These are phyloP conservation scores for Ellobius talpinus DNA, from an alignment of 2,113 vertebrate genomes.

Conservation along the genomic window DNA sequence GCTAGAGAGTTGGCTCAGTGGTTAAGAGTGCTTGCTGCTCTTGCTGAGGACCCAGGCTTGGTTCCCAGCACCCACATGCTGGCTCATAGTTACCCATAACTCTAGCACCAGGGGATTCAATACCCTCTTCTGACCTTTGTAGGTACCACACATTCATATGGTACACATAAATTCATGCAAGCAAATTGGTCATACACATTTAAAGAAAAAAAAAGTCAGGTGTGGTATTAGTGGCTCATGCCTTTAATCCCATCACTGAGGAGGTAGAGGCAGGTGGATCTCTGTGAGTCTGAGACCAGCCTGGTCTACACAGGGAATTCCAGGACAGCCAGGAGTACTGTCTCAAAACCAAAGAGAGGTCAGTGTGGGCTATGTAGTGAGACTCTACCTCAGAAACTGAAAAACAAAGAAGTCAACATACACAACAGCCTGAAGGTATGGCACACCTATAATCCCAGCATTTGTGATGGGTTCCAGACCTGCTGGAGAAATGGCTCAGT, in stretches of 20 bases:
- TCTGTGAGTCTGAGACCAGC: background rate
- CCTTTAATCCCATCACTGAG: background rate
- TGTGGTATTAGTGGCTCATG: background rate
- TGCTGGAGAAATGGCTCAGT: background rate
- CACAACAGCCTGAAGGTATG: background rate
- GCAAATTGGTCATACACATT: background rate
- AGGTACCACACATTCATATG: too few relatives aligned
- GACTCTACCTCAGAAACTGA: background rate
- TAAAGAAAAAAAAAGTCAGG: background rate
- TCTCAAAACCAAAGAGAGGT: background rate
- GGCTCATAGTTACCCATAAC: background rate
- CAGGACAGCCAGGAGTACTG: background rate
- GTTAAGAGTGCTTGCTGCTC: background rate
- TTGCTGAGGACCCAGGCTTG: background rate
- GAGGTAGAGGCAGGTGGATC: background rate
- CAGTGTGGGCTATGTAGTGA: background rate
- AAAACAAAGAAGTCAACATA: background rate
- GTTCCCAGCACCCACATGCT: background rate
- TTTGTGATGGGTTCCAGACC: background rate
- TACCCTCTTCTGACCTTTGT: background rate
- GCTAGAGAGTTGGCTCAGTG: background rate
- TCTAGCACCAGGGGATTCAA: background rate
- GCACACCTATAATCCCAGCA: background rate
- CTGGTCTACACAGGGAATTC: background rate
- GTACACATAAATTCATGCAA: background rate